Percentiles rank a stretch among this genome's conserved stretches.
These are phyloP conservation scores for Sebastes umbrosus DNA, from an alignment of 2,797 vertebrate species.

Conservation along the genomic window DNA sequence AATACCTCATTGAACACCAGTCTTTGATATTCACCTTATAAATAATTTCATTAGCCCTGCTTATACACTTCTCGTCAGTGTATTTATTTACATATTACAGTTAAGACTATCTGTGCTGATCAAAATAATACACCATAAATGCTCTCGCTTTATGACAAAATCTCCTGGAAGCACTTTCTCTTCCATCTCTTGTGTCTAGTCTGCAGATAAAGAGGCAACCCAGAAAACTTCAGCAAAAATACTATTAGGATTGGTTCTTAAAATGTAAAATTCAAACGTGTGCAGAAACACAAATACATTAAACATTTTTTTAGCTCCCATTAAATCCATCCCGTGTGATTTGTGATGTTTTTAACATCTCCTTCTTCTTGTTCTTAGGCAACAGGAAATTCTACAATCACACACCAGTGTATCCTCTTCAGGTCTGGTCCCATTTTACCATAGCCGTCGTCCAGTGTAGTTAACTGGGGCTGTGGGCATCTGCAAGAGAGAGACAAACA, in stretches of 20 bases:
- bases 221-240: slow-evolving; percentile 19
- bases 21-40: background rate
- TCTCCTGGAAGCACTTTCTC: slow-evolving; percentile 3
- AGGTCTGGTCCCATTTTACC: slow-evolving; percentile 73
- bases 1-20: background rate
- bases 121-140: slow-evolving; percentile 4
- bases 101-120: slow-evolving; percentile 2
- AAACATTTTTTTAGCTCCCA: slow-evolving; percentile 18
- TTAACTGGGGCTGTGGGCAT: slow-evolving; percentile 96
- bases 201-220: background rate
- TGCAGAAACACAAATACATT: slow-evolving; percentile 42
- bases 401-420: slow-evolving; percentile 3
- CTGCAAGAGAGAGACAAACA: slow-evolving; percentile 71
- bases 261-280: slow-evolving; percentile 13
- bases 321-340: slow-evolving; percentile 14
- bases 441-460: slow-evolving; percentile 96
- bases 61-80: background rate
- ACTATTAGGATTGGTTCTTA: background rate
- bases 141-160: background rate
- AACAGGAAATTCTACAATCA: slow-evolving; percentile 12
- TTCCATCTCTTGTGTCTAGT: background rate
- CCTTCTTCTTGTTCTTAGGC: slow-evolving; percentile 12
- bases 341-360: slow-evolving; percentile 5
- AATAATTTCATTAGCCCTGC: background rate
- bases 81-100: slow-evolving; percentile 33